Conservation (phyloP, 2,113 vertebrate species). For the Okapia johnstoni region DNA sequence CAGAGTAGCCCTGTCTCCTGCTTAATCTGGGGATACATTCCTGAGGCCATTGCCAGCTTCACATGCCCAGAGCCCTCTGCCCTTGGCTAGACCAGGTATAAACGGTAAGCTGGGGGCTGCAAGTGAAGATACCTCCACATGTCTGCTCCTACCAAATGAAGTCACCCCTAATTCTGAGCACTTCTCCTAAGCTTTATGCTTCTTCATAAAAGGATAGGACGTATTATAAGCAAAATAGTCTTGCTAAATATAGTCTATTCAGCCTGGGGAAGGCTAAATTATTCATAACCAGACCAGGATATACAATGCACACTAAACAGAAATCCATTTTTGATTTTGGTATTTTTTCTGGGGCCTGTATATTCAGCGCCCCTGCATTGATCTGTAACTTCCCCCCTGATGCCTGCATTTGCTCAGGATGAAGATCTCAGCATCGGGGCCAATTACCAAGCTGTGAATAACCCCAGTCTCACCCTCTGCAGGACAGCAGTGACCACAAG, state of each 20-base stretch:
- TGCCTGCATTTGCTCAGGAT: conserved; percentile 30
- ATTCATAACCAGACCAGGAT: conserved; percentile 78
- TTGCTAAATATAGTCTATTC: conserved; percentile 76
- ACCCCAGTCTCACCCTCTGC: conserved; percentile 40
- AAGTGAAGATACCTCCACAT: not conserved
- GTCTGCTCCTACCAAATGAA: not conserved
- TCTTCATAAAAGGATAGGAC: conserved; percentile 76
- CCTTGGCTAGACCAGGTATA: not conserved
- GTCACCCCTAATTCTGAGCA: conserved; percentile 53
- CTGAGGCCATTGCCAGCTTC: not conserved
- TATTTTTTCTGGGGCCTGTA: conserved; percentile 50
- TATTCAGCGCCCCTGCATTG: conserved; percentile 31
- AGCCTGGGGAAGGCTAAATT: conserved; percentile 76
- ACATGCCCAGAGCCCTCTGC: not conserved
- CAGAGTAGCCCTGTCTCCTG: not conserved
- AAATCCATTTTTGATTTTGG: conserved; percentile 75
- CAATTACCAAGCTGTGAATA: conserved; percentile 54
- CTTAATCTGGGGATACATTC: not conserved
- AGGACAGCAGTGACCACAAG: conserved; percentile 31
- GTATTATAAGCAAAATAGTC: conserved; percentile 71
- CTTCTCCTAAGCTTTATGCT: conserved; percentile 73
- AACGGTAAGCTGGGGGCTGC: not conserved
- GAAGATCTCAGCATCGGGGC: conserved; percentile 51
- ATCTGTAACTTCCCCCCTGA: conserved; percentile 61
- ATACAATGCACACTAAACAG: conserved; percentile 67